Evolutionary conservation across 1,140 invertebrate species (phyloP).

Genomic region (Hypothenemus hampei): DNA sequence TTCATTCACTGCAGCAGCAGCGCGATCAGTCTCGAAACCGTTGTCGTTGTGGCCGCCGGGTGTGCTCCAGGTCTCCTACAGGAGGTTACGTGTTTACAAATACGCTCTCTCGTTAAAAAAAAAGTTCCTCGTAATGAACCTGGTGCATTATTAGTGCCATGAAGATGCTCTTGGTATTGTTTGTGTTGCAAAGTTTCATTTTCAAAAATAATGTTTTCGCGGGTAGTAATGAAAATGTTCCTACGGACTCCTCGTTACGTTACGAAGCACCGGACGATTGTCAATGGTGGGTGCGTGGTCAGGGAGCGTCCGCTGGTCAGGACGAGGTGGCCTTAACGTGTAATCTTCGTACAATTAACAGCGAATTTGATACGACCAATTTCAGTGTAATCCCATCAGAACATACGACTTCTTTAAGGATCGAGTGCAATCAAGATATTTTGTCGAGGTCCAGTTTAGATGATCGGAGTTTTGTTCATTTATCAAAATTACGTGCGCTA

Average conservation of each 20-base stretch:
- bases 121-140: too few relatives aligned
- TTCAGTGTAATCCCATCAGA: conserved; percentile 81
- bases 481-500: conserved; percentile 70
- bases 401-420: conserved; percentile 71
- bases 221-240: too few relatives aligned
- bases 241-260: conserved; percentile 48
- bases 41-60: too few relatives aligned
- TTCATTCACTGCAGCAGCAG: too few relatives aligned
- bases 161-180: too few relatives aligned
- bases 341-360: conserved; percentile 72
- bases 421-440: conserved; percentile 71
- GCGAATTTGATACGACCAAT: conserved; percentile 79
- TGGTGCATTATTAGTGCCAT: too few relatives aligned
- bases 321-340: conserved; percentile 75
- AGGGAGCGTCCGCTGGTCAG: conserved; percentile 46
- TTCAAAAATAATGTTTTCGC: too few relatives aligned
- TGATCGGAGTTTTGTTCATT: conserved; percentile 71
- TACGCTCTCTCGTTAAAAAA: too few relatives aligned
- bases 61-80: too few relatives aligned
- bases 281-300: conserved; percentile 61
- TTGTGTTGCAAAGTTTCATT: too few relatives aligned
- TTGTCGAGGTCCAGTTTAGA: conserved; percentile 68
- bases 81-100: too few relatives aligned
- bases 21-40: too few relatives aligned
- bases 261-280: conserved; percentile 83